Evolutionary conservation across 2,888 invertebrate species (phyloP).

Genomic region (Ptychoptera albimana): DNA sequence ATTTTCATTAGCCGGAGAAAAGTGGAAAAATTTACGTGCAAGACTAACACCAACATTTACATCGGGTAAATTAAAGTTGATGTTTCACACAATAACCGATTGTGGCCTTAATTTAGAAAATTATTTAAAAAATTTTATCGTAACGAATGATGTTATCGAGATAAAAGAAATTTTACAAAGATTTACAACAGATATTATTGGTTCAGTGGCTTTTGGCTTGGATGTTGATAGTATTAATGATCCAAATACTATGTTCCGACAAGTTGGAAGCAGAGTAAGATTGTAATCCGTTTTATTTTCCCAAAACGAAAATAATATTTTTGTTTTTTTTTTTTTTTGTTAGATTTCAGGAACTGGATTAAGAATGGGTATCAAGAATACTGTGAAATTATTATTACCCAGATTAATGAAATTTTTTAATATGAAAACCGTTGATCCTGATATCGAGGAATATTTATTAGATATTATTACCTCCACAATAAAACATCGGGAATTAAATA

Average conservation of each 20-base stretch:
- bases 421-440: slow-evolving; percentile 5
- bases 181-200: slow-evolving; percentile 12
- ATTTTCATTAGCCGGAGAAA: slow-evolving; percentile 9
- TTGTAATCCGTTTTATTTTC: slow-evolving; percentile 4
- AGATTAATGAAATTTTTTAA: slow-evolving; percentile 3
- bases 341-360: not conserved
- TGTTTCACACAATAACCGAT: slow-evolving; percentile 11
- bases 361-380: not conserved
- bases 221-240: slow-evolving; percentile 21
- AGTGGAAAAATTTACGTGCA: slow-evolving; percentile 10
- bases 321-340: too few species aligned
- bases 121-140: slow-evolving; percentile 2
- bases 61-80: slow-evolving; percentile 11
- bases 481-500: slow-evolving; percentile 8
- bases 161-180: slow-evolving; percentile 9
- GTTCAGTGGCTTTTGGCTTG: slow-evolving; percentile 25
- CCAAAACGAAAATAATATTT: too few species aligned
- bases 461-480: slow-evolving; percentile 9
- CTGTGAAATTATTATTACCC: not conserved
- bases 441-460: slow-evolving; percentile 7
- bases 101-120: slow-evolving; percentile 8
- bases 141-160: slow-evolving; percentile 9
- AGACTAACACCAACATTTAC: slow-evolving; percentile 12
- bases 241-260: slow-evolving; percentile 17
- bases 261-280: slow-evolving; percentile 7